These are phyloP conservation scores for Poeciliopsis paucimaculata DNA, from an alignment of 2,797 vertebrate genomes.

Conservation along the genomic window DNA sequence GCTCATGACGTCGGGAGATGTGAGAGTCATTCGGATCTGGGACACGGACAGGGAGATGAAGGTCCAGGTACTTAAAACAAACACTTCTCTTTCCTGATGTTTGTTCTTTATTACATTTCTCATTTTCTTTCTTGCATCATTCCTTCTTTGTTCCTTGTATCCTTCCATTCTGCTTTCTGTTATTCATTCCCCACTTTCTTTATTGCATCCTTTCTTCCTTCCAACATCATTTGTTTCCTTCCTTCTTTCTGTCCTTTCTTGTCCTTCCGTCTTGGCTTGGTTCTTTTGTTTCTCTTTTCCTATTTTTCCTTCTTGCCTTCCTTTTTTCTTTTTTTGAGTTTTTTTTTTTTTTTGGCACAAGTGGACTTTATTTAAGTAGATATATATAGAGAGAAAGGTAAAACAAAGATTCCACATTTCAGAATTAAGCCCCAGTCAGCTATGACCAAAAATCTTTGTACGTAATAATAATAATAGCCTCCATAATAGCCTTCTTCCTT, in stretches of 20 bases:
- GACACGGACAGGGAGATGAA: constrained; percentile 97
- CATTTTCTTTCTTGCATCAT: background rate
- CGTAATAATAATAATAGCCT: too few relatives aligned
- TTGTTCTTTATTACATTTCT: background rate
- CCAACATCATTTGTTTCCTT: background rate
- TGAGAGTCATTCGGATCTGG: constrained; percentile 95
- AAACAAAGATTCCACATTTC: too few relatives aligned
- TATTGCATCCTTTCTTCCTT: background rate
- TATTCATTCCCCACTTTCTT: background rate
- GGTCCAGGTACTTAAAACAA: constrained; percentile 86
- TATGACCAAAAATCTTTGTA: too few relatives aligned
- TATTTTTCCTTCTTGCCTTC: background rate
- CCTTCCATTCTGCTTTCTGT: background rate
- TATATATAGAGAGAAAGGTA: too few relatives aligned
- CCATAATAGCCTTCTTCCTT: background rate
- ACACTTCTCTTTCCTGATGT: background rate
- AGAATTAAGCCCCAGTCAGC: too few relatives aligned
- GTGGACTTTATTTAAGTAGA: too few relatives aligned
- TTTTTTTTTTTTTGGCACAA: accelerated
- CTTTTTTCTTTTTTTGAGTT: accelerated
- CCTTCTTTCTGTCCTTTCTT: background rate
- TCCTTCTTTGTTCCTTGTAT: background rate
- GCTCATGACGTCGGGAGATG: constrained; percentile 95
- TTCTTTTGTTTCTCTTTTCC: background rate
- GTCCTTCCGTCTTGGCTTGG: background rate